Percentiles rank a stretch among this genome's conserved stretches.
phyloP scores from a whole-genome alignment of 1,140 invertebrate genomes.

The Plectrocnemia conspersa region DNA sequence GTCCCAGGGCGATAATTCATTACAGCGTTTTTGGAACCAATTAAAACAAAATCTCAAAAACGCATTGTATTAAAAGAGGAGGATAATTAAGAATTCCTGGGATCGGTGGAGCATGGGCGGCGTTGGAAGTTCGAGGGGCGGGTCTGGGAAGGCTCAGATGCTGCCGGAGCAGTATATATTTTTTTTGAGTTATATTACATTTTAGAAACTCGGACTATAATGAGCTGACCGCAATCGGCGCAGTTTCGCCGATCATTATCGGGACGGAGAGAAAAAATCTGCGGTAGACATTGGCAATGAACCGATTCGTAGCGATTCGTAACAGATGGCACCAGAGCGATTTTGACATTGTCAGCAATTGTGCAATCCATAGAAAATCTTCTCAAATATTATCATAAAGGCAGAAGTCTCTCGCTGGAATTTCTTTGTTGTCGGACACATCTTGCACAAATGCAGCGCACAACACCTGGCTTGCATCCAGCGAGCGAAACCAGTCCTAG shows the following conservation, averaged over 20 bases:
- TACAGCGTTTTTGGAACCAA: slow-evolving; percentile 32
- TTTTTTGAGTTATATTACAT: slow-evolving; percentile 9
- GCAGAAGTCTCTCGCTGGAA: slow-evolving; percentile 30
- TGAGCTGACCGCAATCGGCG: slow-evolving; percentile 16
- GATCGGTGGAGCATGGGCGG: slow-evolving; percentile 28
- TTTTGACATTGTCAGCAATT: too few species aligned
- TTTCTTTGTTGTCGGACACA: slow-evolving; percentile 31
- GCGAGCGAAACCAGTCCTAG: background rate
- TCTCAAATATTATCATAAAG: too few species aligned
- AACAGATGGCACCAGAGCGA: too few species aligned
- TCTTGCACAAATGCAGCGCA: slow-evolving; percentile 28
- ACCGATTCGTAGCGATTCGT: background rate
- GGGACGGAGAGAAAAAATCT: background rate
- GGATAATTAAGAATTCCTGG: slow-evolving; percentile 30
- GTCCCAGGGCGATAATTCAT: slow-evolving; percentile 28
- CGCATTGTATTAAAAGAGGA: slow-evolving; percentile 23
- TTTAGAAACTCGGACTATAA: slow-evolving; percentile 8
- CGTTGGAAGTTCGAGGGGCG: slow-evolving; percentile 12
- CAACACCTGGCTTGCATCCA: slow-evolving; percentile 25
- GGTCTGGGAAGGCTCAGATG: slow-evolving; percentile 17
- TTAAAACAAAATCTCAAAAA: slow-evolving; percentile 29
- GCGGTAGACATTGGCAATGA: background rate
- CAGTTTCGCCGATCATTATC: slow-evolving; percentile 18
- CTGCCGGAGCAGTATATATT: background rate
- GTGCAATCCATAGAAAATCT: slow-evolving; percentile 33